These are phyloP conservation scores for Hirudo medicinalis DNA, from an alignment of 1,140 invertebrate genomes.

Conservation along the genomic window DNA sequence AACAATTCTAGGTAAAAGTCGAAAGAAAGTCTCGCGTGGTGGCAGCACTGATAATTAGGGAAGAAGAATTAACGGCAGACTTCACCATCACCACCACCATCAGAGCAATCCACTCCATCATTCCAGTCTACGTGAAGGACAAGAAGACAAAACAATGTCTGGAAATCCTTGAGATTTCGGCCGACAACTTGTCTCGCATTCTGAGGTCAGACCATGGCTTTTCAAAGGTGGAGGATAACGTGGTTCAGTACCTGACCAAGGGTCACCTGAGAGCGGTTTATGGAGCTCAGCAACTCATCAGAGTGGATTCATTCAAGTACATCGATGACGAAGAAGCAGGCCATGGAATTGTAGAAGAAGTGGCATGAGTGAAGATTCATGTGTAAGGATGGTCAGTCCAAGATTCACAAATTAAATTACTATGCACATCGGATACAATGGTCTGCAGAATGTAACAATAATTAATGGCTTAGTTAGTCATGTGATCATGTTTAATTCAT, in stretches of 20 bases:
- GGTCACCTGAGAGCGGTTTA: conserved; percentile 7
- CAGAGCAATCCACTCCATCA: conserved; percentile 10
- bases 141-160: neutral
- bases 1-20: conserved; percentile 5
- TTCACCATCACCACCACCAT: conserved; percentile 1
- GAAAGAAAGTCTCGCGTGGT: neutral
- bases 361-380: too few species aligned
- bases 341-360: too few species aligned
- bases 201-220: neutral
- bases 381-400: too few species aligned
- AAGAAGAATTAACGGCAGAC: conserved; percentile 14
- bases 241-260: conserved; percentile 8
- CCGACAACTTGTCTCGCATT: conserved; percentile 2
- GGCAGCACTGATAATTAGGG: conserved; percentile 12
- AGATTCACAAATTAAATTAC: too few species aligned
- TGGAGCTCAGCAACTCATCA: conserved; percentile 13
- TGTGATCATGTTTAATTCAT: too few species aligned
- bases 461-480: too few species aligned
- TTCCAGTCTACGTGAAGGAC: conserved; percentile 14
- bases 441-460: too few species aligned
- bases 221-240: conserved; percentile 7
- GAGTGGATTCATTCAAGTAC: conserved; percentile 10
- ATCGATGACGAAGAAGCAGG: neutral
- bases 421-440: too few species aligned
- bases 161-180: conserved; percentile 10